Conservation (phyloP, 2,888 invertebrate genomes). For the Torymus aiolomorphi region DNA sequence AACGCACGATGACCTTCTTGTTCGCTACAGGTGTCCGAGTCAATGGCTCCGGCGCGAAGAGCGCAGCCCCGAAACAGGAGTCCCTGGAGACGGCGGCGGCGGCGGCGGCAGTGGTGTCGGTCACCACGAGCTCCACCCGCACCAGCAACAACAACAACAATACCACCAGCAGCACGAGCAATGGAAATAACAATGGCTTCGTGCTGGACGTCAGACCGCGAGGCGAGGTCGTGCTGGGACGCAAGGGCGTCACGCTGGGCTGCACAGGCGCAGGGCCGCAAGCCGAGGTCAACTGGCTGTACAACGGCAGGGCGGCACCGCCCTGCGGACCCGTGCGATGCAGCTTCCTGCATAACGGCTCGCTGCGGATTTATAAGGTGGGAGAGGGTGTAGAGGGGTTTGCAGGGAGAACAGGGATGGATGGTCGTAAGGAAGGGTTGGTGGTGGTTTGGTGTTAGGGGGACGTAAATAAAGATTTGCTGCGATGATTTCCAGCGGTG, state of each 20-base stretch:
- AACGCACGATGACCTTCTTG: not conserved
- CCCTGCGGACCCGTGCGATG: slow-evolving; percentile 70
- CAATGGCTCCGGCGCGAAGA: slow-evolving; percentile 35
- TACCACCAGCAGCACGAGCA: no score
- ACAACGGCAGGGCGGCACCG: slow-evolving; percentile 69
- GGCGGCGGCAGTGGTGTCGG: slow-evolving; percentile 66
- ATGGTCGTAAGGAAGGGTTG: no score
- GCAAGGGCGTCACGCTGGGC: slow-evolving; percentile 68
- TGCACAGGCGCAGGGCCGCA: slow-evolving; percentile 65
- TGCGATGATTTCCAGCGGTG: no score
- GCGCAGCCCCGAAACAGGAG: slow-evolving; percentile 55
- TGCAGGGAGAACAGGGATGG: no score
- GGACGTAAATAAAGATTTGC: slow-evolving; percentile 1
- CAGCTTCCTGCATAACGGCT: slow-evolving; percentile 64
- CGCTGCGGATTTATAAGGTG: slow-evolving; percentile 71
- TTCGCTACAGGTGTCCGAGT: slow-evolving; percentile 31
- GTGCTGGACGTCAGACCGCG: slow-evolving; percentile 68
- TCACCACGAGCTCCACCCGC: slow-evolving; percentile 59
- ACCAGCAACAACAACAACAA: no score
- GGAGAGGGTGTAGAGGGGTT: no score
- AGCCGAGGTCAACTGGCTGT: slow-evolving; percentile 69
- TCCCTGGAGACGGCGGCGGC: slow-evolving; percentile 68
- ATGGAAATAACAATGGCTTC: slow-evolving; percentile 44
- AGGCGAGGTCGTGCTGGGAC: slow-evolving; percentile 70
- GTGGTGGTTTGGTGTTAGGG: no score